Evolutionary conservation across 2,113 vertebrate genomes (phyloP), one percentile per base, ranked within the genome.

Genomic region (Chaenocephalus aceratus): DNA sequence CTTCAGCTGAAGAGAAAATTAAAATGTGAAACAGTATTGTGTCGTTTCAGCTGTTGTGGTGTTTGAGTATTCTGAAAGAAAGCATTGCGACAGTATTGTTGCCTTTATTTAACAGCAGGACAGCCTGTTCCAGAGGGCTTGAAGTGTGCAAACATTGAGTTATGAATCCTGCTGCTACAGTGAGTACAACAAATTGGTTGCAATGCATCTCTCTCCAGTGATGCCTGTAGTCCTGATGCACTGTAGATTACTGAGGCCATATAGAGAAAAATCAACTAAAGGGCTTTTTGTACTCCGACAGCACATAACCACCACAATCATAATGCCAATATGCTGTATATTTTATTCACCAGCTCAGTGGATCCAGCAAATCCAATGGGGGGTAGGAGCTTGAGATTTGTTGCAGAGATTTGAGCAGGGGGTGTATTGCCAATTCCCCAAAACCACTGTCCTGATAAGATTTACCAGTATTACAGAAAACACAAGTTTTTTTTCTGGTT

Each of bases 81-180:
- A 23, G 13, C 1, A 59, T 23, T 0, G 5, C 56, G 70, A 45
- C 61, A 52, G 51, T 41, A 60, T 76, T 60, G 51, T 57, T 70
- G 66, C 15, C 36, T 57, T 41, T 57, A 71, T 82, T 82, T 54
- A 58, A 73, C 85, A 82, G 75, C 45, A 57, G 73, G 5, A 46
- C 80, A 57, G 72, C 34, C 68, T 81, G 63, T 69, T 84, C 77
- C 3, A 23, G 48, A 61, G 16, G 14, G 44, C 75, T 34, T 34
- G 62, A 46, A 81, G 79, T 64, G 61, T 53, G 71, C 62, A 82
- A 87, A 77, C 71, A 53, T 10, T 73, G 45, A 61, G 58, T 4
- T 4, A 75, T 82, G 84, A 89, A 84, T 89, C 87, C 67, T 12
- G 36, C 58, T 15, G 57, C 72, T 69, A 46, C 54, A 70, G 30